These are phyloP conservation scores for Eupelmus urozonus DNA, from an alignment of 2,888 invertebrate genomes.

Conservation along the genomic window DNA sequence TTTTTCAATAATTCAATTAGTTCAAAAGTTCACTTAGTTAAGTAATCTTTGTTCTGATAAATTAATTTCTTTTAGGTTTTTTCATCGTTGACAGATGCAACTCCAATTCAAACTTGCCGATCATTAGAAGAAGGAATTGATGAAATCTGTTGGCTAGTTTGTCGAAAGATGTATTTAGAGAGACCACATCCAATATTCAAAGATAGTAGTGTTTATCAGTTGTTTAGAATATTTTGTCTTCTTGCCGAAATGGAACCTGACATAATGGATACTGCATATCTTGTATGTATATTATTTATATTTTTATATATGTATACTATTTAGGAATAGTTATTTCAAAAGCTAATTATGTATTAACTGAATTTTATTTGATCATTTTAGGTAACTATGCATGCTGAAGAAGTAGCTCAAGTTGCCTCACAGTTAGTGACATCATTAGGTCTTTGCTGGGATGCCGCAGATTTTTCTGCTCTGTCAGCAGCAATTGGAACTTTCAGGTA, in stretches of 20 bases:
- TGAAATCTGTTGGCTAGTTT: slow-evolving; percentile 87
- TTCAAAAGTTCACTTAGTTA: too few species aligned
- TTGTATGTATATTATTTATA: too few species aligned
- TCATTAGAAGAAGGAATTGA: slow-evolving; percentile 76
- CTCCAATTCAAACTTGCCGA: slow-evolving; percentile 70
- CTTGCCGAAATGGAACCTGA: slow-evolving; percentile 86
- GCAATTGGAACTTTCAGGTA: slow-evolving; percentile 75
- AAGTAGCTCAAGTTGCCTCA: slow-evolving; percentile 84
- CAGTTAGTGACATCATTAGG: slow-evolving; percentile 85
- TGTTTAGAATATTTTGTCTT: slow-evolving; percentile 88
- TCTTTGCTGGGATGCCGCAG: slow-evolving; percentile 84
- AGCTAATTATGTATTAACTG: too few species aligned
- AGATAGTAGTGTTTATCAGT: slow-evolving; percentile 84
- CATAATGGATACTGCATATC: slow-evolving; percentile 75
- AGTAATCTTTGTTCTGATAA: slow-evolving; percentile 25
- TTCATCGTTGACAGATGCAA: slow-evolving; percentile 74
- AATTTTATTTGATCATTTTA: slow-evolving; percentile 66
- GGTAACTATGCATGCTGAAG: slow-evolving; percentile 85
- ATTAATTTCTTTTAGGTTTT: slow-evolving; percentile 71
- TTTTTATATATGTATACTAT: background rate
- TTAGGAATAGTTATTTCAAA: slow-evolving; percentile 5
- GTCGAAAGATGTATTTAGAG: slow-evolving; percentile 82
- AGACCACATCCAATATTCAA: slow-evolving; percentile 82
- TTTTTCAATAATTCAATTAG: background rate
- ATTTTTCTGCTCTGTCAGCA: slow-evolving; percentile 76